A percentile compares a stretch with the other conserved stretches of the same genome.
phyloP scores from a whole-genome alignment of 2,888 invertebrate genomes.

The Mimas tiliae region DNA sequence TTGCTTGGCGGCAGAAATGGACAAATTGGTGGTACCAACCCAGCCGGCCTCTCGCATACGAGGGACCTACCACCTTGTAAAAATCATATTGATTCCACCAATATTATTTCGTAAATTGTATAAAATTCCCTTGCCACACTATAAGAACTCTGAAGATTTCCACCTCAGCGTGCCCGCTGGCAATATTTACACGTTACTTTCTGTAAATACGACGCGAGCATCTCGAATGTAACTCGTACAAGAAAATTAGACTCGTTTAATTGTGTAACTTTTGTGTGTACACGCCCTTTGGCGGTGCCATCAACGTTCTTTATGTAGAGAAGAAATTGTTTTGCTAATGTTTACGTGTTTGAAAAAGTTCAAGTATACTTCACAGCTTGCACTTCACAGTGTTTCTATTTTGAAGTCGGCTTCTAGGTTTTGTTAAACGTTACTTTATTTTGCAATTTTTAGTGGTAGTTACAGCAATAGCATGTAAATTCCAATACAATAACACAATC shows the following conservation, averaged over 20 bases:
- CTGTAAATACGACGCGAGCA: slow-evolving; percentile 73
- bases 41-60: no score
- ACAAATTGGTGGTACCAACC: no score
- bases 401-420: no score
- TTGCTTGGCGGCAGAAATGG: no score
- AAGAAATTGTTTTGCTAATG: slow-evolving; percentile 11
- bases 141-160: slow-evolving; percentile 55
- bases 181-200: slow-evolving; percentile 83
- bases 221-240: slow-evolving; percentile 75
- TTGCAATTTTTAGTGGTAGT: no score
- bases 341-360: neutral
- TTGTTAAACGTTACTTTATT: no score
- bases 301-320: slow-evolving; percentile 12
- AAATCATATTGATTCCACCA: no score
- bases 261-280: slow-evolving; percentile 67
- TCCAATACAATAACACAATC: no score
- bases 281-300: slow-evolving; percentile 49
- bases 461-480: no score
- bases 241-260: slow-evolving; percentile 82
- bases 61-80: no score
- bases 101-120: neutral
- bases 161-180: slow-evolving; percentile 70
- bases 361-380: no score
- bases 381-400: no score
- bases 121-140: slow-evolving; percentile 47